Percentiles rank a stretch among this genome's conserved stretches.
These are phyloP conservation scores for Oryzias woworae DNA, from an alignment of 2,113 vertebrate genomes.

Conservation along the genomic window DNA sequence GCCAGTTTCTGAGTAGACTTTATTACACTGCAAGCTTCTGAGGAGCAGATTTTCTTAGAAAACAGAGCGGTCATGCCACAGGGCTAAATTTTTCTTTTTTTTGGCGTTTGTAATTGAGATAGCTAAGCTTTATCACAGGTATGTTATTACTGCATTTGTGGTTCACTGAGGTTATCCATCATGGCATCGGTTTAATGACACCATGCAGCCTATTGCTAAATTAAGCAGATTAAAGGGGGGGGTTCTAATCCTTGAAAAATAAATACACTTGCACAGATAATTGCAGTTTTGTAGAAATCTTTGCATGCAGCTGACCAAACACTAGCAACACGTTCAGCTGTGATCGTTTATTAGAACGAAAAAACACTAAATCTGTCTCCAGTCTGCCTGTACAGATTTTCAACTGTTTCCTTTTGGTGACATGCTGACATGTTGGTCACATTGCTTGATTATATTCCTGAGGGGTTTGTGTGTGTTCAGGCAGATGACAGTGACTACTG, in stretches of 20 bases:
- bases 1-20: no score
- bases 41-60: background rate
- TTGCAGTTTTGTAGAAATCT: background rate
- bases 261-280: no score
- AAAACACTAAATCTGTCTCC: background rate
- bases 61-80: background rate
- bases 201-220: constrained; percentile 36
- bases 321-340: background rate
- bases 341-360: constrained; percentile 7
- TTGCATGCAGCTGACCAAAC: constrained; percentile 4
- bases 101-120: constrained; percentile 39
- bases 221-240: constrained; percentile 27
- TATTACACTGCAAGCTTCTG: no score
- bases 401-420: background rate
- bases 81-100: constrained; percentile 5
- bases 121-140: constrained; percentile 46
- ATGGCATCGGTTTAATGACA: constrained; percentile 34
- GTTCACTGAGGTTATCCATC: constrained; percentile 37
- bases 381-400: background rate
- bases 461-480: background rate
- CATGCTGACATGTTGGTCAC: constrained; percentile 12
- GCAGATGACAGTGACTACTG: no score
- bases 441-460: constrained; percentile 8
- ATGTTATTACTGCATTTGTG: constrained; percentile 39
- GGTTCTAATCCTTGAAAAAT: background rate